Percentiles rank a stretch among this genome's conserved stretches.
Conservation (phyloP, 2,113 vertebrate species). For the Cyanoderma ruficeps region DNA sequence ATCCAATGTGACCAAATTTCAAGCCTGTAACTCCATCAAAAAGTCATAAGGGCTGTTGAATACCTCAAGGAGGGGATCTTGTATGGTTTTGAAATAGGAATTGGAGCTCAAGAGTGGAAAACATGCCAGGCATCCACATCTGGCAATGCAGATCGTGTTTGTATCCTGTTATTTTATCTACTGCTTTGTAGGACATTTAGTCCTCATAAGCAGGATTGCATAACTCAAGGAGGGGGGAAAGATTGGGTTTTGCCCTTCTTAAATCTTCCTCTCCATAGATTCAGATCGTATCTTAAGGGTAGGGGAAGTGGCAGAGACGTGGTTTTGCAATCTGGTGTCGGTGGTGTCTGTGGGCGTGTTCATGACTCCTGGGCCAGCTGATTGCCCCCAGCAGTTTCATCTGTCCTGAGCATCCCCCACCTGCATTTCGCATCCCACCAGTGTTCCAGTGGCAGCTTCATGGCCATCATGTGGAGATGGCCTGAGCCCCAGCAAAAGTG, state of each 20-base stretch:
- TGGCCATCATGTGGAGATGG: not conserved
- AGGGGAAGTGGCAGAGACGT: not conserved
- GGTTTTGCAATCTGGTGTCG: not conserved
- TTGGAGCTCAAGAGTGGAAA: not conserved
- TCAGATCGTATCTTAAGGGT: not conserved
- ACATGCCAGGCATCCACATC: not conserved
- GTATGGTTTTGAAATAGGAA: not conserved
- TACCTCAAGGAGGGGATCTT: not conserved
- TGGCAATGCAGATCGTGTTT: not conserved
- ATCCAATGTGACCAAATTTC: not conserved
- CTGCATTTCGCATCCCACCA: not conserved
- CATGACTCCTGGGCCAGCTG: not conserved
- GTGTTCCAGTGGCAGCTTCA: not conserved
- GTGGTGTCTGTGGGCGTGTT: not conserved
- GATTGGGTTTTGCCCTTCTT: not conserved
- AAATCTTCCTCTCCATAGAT: not conserved
- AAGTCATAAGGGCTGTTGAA: not conserved
- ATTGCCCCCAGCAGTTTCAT: not conserved
- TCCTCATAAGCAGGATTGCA: not conserved
- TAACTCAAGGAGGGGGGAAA: not conserved
- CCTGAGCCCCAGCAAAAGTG: not conserved
- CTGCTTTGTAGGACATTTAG: constrained; percentile 1
- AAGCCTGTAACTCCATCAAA: not conserved
- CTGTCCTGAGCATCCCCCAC: not conserved
- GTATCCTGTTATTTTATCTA: not conserved